A percentile compares a stretch with the other conserved stretches of the same genome.
Evolutionary conservation across 2,113 vertebrate genomes (phyloP).

Genomic region (Anoura caudifer): DNA sequence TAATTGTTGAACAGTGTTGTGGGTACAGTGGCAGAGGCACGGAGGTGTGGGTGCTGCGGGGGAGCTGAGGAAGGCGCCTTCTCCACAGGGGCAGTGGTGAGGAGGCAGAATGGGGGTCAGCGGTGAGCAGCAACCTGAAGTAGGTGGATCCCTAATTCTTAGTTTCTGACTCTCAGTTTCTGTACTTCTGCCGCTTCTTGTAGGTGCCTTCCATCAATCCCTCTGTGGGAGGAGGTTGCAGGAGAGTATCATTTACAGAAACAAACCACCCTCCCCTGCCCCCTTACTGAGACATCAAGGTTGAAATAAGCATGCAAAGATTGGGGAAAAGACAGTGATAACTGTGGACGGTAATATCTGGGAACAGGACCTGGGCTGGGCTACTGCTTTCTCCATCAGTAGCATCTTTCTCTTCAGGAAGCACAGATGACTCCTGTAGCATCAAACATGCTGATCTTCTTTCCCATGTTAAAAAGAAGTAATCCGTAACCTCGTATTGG

Average conservation of each 20-base stretch:
- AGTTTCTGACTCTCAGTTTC: neutral
- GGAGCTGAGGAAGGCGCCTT: neutral
- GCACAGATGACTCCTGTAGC: neutral
- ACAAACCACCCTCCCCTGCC: fast-evolving
- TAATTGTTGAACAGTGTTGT: too few relatives aligned
- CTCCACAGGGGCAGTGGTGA: neutral
- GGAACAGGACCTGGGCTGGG: neutral
- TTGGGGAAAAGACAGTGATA: neutral
- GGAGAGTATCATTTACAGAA: neutral
- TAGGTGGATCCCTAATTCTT: neutral
- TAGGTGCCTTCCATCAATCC: neutral
- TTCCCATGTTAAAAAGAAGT: neutral
- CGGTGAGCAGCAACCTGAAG: neutral
- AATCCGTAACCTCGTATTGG: neutral
- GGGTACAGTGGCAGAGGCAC: neutral
- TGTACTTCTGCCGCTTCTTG: neutral
- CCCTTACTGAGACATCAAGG: neutral
- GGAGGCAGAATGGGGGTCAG: neutral
- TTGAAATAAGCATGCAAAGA: neutral
- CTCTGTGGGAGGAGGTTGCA: neutral
- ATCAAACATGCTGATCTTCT: neutral
- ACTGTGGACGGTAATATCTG: neutral
- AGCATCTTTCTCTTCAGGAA: neutral
- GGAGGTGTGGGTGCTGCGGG: fast-evolving
- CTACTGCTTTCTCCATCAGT: neutral